Evolutionary conservation across 2,113 vertebrate species (phyloP), one percentile per base, ranked within the genome.

Genomic region (Phyllopteryx taeniolatus): DNA sequence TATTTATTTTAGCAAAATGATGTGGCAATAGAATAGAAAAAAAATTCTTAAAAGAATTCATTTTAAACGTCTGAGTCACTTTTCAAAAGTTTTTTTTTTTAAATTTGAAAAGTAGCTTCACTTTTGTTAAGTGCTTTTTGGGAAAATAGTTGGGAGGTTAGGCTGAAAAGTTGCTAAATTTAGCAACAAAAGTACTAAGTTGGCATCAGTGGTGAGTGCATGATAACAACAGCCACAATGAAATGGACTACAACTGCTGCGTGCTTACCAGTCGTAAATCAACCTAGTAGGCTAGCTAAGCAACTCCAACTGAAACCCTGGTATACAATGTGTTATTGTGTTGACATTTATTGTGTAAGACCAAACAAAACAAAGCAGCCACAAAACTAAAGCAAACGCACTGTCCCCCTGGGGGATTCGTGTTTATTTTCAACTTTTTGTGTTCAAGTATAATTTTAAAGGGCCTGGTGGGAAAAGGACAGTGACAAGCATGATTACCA

Each of bases 271-370:
- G 33, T 39, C 61, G 42, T 17, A 63, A 63, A 19, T 42, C n/a
- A 0, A 57, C 47, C 27, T 53, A n/a, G 68, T 53, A 35, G 54
- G 39, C 65, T 75, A 60, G 35, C 39, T 42, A 19, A 43, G 17
- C 60, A 17, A 31, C 15, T 35, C 14, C 61, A 11, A 42, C 35
- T 15, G 8, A n/a, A 63, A n/a, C 61, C 61, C 9, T 33, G 35
- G 59, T 61, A 42, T 7, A 39, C 9, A 57, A 63, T 39, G 17
- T 0, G 10, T 57, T 57, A 31, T 57, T 91, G 83, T 88, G 91
- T 89, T 92, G 91, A 91, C 77, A 78, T 81, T 86, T 83, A 74
- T 85, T 86, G 79, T 86, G 84, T 70, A 85, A 84, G 71, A 80
- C 86, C 89, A 88, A 88, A 82, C 81, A 74, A 83, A 87, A 82